Conservation (phyloP, 2,113 vertebrate species). For the Mixornis gularis region DNA sequence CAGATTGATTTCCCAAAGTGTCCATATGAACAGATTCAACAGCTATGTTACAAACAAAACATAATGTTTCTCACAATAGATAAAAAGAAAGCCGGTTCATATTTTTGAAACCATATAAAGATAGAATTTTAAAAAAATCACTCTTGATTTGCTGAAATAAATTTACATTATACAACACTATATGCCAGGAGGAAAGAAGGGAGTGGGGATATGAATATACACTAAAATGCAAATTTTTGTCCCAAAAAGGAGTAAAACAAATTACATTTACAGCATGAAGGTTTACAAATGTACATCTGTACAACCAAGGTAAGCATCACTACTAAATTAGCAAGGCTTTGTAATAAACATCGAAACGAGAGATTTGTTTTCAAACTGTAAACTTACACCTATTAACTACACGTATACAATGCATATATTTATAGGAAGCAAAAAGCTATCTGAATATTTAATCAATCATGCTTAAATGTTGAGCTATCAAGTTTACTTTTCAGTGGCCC, state of each 20-base stretch:
- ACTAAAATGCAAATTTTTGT: conserved; percentile 93
- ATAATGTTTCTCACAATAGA: conserved; percentile 82
- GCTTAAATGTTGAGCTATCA: conserved; percentile 82
- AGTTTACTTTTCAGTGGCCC: conserved; percentile 80
- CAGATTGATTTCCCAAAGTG: conserved; percentile 75
- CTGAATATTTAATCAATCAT: conserved; percentile 84
- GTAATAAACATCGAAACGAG: conserved; percentile 86
- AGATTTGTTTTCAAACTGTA: conserved; percentile 84
- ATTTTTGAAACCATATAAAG: conserved; percentile 92
- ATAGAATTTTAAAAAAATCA: conserved; percentile 89
- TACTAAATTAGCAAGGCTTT: conserved; percentile 94
- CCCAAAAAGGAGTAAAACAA: conserved; percentile 90
- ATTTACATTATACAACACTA: conserved; percentile 99
- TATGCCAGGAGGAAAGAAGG: conserved; percentile 85
- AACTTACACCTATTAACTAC: conserved; percentile 96
- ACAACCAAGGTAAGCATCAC: conserved; percentile 93
- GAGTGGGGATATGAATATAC: conserved; percentile 91
- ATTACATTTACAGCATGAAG: conserved; percentile 98
- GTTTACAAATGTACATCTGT: conserved; percentile 99
- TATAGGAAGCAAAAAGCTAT: conserved; percentile 87
- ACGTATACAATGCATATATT: conserved; percentile 96
- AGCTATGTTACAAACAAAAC: conserved; percentile 92
- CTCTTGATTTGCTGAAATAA: conserved; percentile 89
- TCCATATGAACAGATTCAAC: conserved; percentile 86
- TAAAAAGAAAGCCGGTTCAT: conserved; percentile 89